A percentile compares a stretch with the other conserved stretches of the same genome.
These are phyloP conservation scores for Operophtera brumata DNA, from an alignment of 2,888 invertebrate genomes.

Conservation along the genomic window DNA sequence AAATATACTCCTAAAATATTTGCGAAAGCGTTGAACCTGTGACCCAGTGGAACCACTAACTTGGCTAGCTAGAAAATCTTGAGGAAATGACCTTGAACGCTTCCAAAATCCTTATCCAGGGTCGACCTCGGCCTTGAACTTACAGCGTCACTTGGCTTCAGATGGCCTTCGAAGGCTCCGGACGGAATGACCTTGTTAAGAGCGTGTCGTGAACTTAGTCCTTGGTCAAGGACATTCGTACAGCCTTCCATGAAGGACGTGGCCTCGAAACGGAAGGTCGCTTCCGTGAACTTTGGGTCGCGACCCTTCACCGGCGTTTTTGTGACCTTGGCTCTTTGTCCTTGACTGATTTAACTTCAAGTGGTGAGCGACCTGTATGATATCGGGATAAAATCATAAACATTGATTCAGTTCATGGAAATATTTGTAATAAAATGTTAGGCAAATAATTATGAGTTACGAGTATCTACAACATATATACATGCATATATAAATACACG, in stretches of 20 bases:
- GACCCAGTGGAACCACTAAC: neutral
- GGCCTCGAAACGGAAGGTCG: neutral
- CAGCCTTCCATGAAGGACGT: conserved; percentile 9
- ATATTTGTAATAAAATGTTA: too few species aligned
- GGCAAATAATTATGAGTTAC: too few species aligned
- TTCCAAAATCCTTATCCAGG: conserved; percentile 7
- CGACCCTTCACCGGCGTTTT: neutral
- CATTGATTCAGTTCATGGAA: too few species aligned
- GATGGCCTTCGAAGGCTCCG: conserved; percentile 3
- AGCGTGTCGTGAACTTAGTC: conserved; percentile 9
- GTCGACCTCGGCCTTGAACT: conserved; percentile 11
- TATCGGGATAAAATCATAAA: too few species aligned
- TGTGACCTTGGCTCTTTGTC: neutral
- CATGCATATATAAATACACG: too few species aligned
- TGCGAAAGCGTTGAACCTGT: neutral
- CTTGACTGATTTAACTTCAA: neutral
- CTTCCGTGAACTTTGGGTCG: conserved; percentile 4
- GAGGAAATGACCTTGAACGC: conserved; percentile 5
- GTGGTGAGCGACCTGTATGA: too few species aligned
- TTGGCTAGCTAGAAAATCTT: neutral
- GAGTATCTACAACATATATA: too few species aligned
- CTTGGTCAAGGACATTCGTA: conserved; percentile 5
- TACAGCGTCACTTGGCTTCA: conserved; percentile 7
- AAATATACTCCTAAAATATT: too few species aligned
- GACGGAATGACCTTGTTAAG: conserved; percentile 7